Evolutionary conservation across 2,113 vertebrate genomes (phyloP).

Genomic region (Oxyura jamaicensis): DNA sequence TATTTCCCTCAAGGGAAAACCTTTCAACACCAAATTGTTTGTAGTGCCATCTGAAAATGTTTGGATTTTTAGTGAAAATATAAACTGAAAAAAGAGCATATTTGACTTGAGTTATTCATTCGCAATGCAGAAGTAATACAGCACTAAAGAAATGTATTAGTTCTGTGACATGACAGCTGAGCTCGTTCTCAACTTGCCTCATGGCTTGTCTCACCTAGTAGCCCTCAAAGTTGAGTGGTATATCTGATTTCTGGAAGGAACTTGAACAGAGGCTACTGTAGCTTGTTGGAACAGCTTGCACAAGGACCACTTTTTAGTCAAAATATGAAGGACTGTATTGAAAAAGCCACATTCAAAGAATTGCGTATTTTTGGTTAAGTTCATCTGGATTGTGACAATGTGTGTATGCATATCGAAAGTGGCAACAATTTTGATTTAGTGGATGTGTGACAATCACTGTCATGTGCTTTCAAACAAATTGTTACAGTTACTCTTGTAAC

Average conservation of each 20-base stretch:
- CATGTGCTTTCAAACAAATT: background rate
- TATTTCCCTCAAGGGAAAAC: conserved; percentile 11
- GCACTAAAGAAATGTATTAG: accelerated
- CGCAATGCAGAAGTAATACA: background rate
- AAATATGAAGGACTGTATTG: background rate
- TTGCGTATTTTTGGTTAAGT: background rate
- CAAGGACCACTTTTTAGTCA: background rate
- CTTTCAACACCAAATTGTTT: conserved; percentile 31
- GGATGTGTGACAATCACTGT: background rate
- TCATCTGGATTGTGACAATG: background rate
- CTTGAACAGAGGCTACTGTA: background rate
- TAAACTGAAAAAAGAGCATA: background rate
- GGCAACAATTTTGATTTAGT: background rate
- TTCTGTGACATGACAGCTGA: background rate
- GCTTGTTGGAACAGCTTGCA: background rate
- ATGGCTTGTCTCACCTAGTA: background rate
- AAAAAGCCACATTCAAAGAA: background rate
- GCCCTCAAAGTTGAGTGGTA: background rate
- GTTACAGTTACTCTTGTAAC: background rate
- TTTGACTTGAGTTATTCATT: conserved; percentile 10
- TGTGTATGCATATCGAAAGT: background rate
- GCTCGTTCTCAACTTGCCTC: background rate
- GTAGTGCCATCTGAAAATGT: background rate
- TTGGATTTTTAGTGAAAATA: conserved; percentile 25
- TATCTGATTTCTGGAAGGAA: background rate